phyloP scores from a whole-genome alignment of 2,113 vertebrate genomes.

The Cepphus grylle region DNA sequence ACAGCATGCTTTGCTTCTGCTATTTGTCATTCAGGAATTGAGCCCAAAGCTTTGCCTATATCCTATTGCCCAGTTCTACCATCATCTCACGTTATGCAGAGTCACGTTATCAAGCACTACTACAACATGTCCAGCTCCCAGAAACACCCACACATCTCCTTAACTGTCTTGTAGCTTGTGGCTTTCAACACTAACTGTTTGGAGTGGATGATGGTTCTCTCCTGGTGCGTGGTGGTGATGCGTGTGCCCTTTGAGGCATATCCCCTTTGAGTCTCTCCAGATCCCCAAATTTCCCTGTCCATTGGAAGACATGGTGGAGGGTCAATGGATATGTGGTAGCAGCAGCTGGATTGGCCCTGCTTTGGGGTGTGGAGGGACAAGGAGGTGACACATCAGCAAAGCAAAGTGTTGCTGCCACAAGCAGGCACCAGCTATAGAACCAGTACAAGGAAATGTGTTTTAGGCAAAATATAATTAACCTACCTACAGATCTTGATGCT shows the following conservation, averaged over 20 bases:
- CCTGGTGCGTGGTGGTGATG: neutral
- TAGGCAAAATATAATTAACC: neutral
- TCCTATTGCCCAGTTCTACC: neutral
- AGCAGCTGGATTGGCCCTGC: neutral
- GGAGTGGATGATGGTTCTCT: neutral
- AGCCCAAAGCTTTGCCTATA: neutral
- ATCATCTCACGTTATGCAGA: neutral
- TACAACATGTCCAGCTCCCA: neutral
- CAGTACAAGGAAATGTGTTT: neutral
- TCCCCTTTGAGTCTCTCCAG: neutral
- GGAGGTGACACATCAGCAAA: neutral
- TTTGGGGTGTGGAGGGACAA: neutral
- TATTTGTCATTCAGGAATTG: neutral
- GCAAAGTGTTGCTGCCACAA: neutral
- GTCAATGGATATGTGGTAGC: accelerated
- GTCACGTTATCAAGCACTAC: neutral
- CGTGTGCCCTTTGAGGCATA: neutral
- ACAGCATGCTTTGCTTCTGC: neutral
- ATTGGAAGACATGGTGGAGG: neutral
- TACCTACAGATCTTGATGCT: neutral
- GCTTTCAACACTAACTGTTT: neutral
- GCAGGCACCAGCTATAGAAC: neutral
- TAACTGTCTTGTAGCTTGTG: neutral
- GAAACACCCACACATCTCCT: neutral
- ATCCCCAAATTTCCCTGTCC: neutral